Evolutionary conservation across 2,113 vertebrate genomes (phyloP), one percentile per base, ranked within the genome.

Genomic region (Argyrosomus japonicus): DNA sequence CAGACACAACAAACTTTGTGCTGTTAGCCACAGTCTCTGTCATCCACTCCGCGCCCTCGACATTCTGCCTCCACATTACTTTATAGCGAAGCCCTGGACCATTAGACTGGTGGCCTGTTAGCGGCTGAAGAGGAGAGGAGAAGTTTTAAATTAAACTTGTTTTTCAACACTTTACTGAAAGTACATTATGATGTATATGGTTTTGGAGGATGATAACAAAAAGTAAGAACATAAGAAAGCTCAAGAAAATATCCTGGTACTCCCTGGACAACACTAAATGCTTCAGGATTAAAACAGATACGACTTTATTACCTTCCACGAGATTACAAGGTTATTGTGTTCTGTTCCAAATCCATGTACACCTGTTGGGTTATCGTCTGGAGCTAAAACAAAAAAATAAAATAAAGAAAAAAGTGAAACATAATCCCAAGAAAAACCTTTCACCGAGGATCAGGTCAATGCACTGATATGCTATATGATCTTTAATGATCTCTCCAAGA

Each of bases 271-370:
- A 57, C 63, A 70, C n/a, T 68, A 43, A 73, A 75, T 57, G 27
- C 18, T 12, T 67, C 10, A 29, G 70, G 69, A 54, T 74, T 58
- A 58, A 79, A 79, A 73, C 6, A 48, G n/a, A 75, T 23, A 68
- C n/a, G 36, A 56, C 3, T 70, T 36, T 77, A 94, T 96, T 95
- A 99, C 98, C 97, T 98, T 96, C 98, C 98, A 99, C 0, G 96
- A 96, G 87, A 99, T 99, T 71, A 98, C 96, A 87, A 99, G 95
- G 93, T 99, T 99, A 94, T 99, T 93, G 69, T 96, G 97, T 87
- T 97, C 96, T 17, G 96, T 96, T 93, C 98, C 98, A 82, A 94
- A 84, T 68, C 96, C 98, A 86, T 96, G 94, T n/a, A 99, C 95
- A 58, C 92, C 92, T 40, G 92, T 91, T 70, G 98, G 98, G 89